Conservation (phyloP, 2,113 vertebrate genomes). For the Ptilonorhynchus violaceus region DNA sequence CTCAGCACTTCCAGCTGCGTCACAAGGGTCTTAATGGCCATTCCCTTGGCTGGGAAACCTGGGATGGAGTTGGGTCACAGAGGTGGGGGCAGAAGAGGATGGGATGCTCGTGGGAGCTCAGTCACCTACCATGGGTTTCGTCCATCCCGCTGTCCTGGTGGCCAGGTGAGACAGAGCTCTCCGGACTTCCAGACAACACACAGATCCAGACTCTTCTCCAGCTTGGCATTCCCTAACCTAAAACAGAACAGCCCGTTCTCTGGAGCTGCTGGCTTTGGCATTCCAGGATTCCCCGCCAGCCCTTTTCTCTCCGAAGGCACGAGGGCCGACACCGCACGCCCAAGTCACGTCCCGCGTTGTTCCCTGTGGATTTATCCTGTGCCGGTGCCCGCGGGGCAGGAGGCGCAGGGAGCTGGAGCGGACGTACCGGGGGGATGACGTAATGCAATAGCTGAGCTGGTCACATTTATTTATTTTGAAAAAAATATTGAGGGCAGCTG, state of each 20-base stretch:
- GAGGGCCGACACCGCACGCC: not conserved
- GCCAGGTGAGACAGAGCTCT: not conserved
- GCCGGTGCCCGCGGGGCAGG: not conserved
- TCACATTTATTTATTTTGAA: not conserved
- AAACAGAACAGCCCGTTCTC: not conserved
- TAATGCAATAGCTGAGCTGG: not conserved
- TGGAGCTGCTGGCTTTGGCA: not conserved
- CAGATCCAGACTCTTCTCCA: not conserved
- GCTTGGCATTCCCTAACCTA: not conserved
- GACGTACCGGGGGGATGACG: not conserved
- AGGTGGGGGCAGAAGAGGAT: not conserved
- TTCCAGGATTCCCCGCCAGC: not conserved
- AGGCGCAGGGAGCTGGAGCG: not conserved
- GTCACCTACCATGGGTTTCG: fast-evolving
- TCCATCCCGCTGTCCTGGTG: not conserved
- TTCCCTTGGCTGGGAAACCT: not conserved
- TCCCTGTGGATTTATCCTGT: not conserved
- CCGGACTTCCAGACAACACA: not conserved
- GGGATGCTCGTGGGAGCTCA: not conserved
- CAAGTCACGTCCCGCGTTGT: not conserved
- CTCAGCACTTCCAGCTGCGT: not conserved
- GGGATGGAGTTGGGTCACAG: not conserved
- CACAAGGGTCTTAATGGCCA: not conserved
- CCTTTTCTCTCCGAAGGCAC: not conserved
- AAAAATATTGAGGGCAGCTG: not conserved